Percentiles rank a stretch among this genome's conserved stretches.
Evolutionary conservation across 2,113 vertebrate species (phyloP).

Genomic region (Eolophus roseicapilla): DNA sequence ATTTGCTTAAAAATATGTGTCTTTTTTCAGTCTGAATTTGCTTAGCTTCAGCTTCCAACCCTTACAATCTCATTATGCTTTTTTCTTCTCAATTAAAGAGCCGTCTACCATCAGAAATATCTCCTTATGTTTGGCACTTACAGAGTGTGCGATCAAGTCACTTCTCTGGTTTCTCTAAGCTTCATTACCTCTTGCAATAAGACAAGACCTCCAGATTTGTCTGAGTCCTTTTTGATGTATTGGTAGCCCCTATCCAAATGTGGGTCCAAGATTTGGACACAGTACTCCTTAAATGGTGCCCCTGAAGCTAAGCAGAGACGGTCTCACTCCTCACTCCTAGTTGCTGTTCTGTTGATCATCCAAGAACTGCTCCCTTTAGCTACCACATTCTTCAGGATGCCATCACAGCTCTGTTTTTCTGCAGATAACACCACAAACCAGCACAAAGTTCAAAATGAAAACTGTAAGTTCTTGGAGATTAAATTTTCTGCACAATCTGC

Average conservation of each 20-base stretch:
- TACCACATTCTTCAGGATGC: background rate
- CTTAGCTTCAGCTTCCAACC: background rate
- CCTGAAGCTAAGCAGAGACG: background rate
- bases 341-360: background rate
- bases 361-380: background rate
- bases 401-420: background rate
- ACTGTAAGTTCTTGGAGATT: background rate
- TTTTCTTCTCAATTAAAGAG: slow-evolving; percentile 52
- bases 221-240: background rate
- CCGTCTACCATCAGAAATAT: slow-evolving; percentile 16
- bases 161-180: background rate
- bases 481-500: background rate
- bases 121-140: background rate
- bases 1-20: background rate
- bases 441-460: background rate
- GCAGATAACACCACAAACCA: background rate
- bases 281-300: background rate
- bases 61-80: slow-evolving; percentile 41
- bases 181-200: slow-evolving; percentile 15
- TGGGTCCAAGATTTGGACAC: background rate
- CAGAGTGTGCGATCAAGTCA: background rate
- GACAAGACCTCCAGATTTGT: background rate
- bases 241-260: background rate
- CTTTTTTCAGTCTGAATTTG: slow-evolving; percentile 11
- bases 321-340: background rate